Conservation (phyloP, 2,797 vertebrate species). For the Chrosomus eos region DNA sequence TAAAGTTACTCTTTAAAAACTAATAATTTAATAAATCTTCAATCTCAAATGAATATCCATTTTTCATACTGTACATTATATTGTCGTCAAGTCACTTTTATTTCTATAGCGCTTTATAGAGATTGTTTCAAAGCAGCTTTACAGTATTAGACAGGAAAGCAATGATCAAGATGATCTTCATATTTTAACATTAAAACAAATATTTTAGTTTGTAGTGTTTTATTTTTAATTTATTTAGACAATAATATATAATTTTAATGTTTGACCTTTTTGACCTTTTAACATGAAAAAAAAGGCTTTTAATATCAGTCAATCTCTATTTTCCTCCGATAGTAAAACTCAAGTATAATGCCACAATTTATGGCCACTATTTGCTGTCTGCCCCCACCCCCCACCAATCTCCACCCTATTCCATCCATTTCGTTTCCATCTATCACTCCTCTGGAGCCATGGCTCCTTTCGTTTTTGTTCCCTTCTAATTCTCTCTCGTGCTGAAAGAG, state of each 20-base stretch:
- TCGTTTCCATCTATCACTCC: too few species aligned
- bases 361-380: not conserved
- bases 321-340: not conserved
- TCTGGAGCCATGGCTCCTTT: too few species aligned
- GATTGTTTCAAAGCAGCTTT: too few species aligned
- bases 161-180: too few species aligned
- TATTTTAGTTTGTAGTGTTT: too few species aligned
- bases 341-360: not conserved
- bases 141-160: too few species aligned
- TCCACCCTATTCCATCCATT: too few species aligned
- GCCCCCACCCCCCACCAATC: not conserved
- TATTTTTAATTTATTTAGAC: not conserved
- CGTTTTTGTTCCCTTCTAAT: not conserved
- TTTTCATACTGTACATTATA: not conserved
- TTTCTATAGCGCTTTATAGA: too few species aligned
- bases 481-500: conserved; percentile 9
- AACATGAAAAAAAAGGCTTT: not conserved
- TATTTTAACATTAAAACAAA: not conserved
- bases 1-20: not conserved
- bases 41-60: not conserved
- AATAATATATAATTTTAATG: too few species aligned
- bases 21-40: not conserved
- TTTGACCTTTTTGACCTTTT: not conserved
- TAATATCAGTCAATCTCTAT: not conserved
- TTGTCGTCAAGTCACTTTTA: too few species aligned